phyloP scores from a whole-genome alignment of 2,888 invertebrate genomes.

The Oxycera nigricornis region DNA sequence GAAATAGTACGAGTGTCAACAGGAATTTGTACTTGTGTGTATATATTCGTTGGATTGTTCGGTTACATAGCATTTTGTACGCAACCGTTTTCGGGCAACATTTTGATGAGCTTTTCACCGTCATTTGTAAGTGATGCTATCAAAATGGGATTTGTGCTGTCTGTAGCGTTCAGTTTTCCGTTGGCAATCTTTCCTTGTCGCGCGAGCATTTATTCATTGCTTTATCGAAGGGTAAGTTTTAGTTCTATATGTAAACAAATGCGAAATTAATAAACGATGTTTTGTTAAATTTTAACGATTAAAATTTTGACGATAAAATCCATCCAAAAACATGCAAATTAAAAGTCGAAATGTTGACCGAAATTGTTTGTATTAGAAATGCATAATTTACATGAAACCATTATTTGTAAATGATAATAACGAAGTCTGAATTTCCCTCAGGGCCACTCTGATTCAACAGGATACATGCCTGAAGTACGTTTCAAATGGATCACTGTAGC shows the following conservation, averaged over 20 bases:
- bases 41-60: slow-evolving; percentile 90
- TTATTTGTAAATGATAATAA: too few relatives aligned
- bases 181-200: slow-evolving; percentile 96
- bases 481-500: slow-evolving; percentile 84
- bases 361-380: too few relatives aligned
- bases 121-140: slow-evolving; percentile 86
- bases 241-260: too few relatives aligned
- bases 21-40: slow-evolving; percentile 88
- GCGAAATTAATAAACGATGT: too few relatives aligned
- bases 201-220: slow-evolving; percentile 88
- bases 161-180: slow-evolving; percentile 95
- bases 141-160: slow-evolving; percentile 93
- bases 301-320: too few relatives aligned
- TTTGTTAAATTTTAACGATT: too few relatives aligned
- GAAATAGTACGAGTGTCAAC: slow-evolving; percentile 86
- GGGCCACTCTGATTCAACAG: slow-evolving; percentile 74
- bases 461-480: slow-evolving; percentile 82
- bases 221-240: slow-evolving; percentile 82
- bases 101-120: slow-evolving; percentile 84
- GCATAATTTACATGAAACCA: too few relatives aligned
- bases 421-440: too few relatives aligned
- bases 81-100: slow-evolving; percentile 81
- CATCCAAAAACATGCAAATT: too few relatives aligned
- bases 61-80: slow-evolving; percentile 87
- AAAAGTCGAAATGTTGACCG: too few relatives aligned